These are phyloP conservation scores for Amyelois transitella DNA, from an alignment of 1,140 invertebrate genomes.

Conservation along the genomic window DNA sequence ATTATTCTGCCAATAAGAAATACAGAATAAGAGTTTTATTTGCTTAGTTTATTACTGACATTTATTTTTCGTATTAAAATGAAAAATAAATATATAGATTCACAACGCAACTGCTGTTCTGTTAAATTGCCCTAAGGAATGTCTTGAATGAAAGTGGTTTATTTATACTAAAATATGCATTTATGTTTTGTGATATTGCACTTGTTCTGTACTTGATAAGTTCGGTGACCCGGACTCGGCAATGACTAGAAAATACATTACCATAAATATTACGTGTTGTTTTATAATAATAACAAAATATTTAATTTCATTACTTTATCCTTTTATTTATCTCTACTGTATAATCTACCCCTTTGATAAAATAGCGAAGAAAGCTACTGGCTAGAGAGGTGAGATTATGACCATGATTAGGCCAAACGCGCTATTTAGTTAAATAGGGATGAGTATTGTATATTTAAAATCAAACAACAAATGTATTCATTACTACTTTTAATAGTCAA, in stretches of 20 bases:
- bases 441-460: neutral
- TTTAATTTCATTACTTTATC: conserved; percentile 61
- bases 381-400: too few species aligned
- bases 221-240: conserved; percentile 15
- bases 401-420: too few species aligned
- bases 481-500: neutral
- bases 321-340: conserved; percentile 44
- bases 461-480: neutral
- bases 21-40: too few species aligned
- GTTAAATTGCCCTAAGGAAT: too few species aligned
- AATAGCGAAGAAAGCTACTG: too few species aligned
- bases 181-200: conserved; percentile 43
- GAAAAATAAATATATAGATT: too few species aligned
- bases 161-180: conserved; percentile 23
- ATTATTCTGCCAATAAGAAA: too few species aligned
- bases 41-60: too few species aligned
- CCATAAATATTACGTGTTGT: conserved; percentile 55
- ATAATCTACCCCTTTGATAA: neutral
- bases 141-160: neutral
- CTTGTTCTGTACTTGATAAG: conserved; percentile 6
- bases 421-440: too few species aligned
- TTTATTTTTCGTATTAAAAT: too few species aligned
- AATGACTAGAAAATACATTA: conserved; percentile 70
- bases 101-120: too few species aligned
- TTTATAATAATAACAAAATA: conserved; percentile 69